Conservation (phyloP, 2,113 vertebrate species). For the Salvelinus sp. region DNA sequence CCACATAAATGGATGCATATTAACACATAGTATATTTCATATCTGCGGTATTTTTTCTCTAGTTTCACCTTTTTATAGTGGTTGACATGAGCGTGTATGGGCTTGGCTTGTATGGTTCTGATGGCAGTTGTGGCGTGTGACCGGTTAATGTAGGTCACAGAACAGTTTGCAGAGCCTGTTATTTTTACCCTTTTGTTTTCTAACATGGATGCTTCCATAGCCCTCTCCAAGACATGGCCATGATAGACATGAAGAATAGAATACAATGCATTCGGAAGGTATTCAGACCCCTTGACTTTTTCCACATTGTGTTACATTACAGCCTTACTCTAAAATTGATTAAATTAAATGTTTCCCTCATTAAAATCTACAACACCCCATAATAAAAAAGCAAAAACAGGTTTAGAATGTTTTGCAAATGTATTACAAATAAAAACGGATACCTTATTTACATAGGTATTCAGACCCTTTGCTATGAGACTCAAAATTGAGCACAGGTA, state of each 20-base stretch:
- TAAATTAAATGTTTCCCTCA: no score
- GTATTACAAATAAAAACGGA: no score
- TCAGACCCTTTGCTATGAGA: no score
- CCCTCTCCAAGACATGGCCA: not conserved
- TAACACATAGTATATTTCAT: not conserved
- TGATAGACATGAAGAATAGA: not conserved
- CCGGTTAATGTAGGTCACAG: conserved; percentile 50
- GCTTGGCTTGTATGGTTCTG: not conserved
- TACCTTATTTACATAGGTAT: no score
- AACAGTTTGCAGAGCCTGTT: conserved; percentile 47
- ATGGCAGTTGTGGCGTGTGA: not conserved
- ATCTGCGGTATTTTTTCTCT: not conserved
- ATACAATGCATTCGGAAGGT: not conserved
- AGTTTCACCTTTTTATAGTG: not conserved
- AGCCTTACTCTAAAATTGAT: no score
- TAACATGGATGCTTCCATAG: conserved; percentile 44
- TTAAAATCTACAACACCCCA: no score
- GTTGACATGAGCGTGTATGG: not conserved
- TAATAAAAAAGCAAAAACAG: no score
- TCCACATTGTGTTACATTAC: no score
- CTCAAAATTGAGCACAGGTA: no score
- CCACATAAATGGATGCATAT: not conserved
- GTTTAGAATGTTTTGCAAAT: no score
- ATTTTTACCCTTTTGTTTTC: conserved; percentile 17
- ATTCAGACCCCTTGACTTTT: no score